A percentile compares a stretch with the other conserved stretches of the same genome.
Conservation (phyloP, 1,140 invertebrate genomes). For the Sarcophaga bullata region DNA sequence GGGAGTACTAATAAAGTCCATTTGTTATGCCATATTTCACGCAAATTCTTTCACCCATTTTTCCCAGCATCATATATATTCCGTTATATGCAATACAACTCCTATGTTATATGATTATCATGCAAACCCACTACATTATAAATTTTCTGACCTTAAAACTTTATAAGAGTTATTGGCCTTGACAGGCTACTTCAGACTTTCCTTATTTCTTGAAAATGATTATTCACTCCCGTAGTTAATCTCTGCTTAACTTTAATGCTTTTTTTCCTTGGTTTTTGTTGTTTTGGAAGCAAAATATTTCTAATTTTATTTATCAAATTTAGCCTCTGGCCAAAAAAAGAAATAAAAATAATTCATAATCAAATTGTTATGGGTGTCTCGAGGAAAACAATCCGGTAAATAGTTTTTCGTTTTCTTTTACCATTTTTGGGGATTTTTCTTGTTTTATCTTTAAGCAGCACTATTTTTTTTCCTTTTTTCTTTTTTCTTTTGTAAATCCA, state of each 20-base stretch:
- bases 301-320: constrained; percentile 14
- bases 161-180: too few species aligned
- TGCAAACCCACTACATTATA: too few species aligned
- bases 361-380: background rate
- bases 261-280: too few species aligned
- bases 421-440: background rate
- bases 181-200: too few species aligned
- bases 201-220: too few species aligned
- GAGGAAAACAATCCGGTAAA: constrained; percentile 7
- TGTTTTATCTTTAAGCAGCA: background rate
- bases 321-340: background rate
- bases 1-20: too few species aligned
- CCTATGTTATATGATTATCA: too few species aligned
- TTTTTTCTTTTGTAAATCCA: constrained; percentile 15
- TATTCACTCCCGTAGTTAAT: background rate
- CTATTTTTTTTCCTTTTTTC: background rate
- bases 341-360: constrained; percentile 4
- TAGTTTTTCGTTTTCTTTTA: background rate
- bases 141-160: too few species aligned
- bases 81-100: too few species aligned
- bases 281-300: background rate
- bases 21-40: too few species aligned
- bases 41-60: too few species aligned
- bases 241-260: background rate
- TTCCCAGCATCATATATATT: too few species aligned